Evolutionary conservation across 1,140 invertebrate genomes (phyloP).

Genomic region (Cheumatopsyche charites): DNA sequence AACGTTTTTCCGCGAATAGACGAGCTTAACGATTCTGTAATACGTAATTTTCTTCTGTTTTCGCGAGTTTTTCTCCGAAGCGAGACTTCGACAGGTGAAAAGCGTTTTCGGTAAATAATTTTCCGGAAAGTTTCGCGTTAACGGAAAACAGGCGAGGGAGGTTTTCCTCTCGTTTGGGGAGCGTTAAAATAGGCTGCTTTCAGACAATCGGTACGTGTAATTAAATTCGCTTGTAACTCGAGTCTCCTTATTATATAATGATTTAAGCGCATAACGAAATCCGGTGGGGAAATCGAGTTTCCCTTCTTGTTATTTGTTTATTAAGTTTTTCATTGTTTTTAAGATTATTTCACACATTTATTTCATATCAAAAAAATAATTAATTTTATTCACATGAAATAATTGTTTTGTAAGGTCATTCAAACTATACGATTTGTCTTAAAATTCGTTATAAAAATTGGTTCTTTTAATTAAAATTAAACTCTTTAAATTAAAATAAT

Average conservation of each 20-base stretch:
- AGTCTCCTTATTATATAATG: neutral
- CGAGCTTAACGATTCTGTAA: too few relatives aligned
- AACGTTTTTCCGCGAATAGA: too few relatives aligned
- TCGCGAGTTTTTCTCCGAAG: neutral
- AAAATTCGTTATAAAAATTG: too few relatives aligned
- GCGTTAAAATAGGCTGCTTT: neutral
- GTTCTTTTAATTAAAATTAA: too few relatives aligned
- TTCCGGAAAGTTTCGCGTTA: slow-evolving; percentile 24
- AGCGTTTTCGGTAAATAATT: slow-evolving; percentile 20
- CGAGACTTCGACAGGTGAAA: neutral
- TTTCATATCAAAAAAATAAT: too few relatives aligned
- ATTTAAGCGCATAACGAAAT: neutral
- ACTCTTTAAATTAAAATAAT: too few relatives aligned
- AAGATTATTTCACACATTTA: too few relatives aligned
- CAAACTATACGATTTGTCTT: too few relatives aligned
- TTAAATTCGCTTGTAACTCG: slow-evolving; percentile 28
- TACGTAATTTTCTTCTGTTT: too few relatives aligned
- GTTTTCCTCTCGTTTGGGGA: neutral
- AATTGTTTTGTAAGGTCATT: too few relatives aligned
- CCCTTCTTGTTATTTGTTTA: neutral
- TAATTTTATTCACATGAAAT: too few relatives aligned
- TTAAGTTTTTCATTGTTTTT: too few relatives aligned
- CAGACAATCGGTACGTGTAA: slow-evolving; percentile 13
- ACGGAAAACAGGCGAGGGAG: slow-evolving; percentile 8
- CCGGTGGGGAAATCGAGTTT: neutral